phyloP scores from a whole-genome alignment of 2,113 vertebrate genomes.

The Sceloporus undulatus region DNA sequence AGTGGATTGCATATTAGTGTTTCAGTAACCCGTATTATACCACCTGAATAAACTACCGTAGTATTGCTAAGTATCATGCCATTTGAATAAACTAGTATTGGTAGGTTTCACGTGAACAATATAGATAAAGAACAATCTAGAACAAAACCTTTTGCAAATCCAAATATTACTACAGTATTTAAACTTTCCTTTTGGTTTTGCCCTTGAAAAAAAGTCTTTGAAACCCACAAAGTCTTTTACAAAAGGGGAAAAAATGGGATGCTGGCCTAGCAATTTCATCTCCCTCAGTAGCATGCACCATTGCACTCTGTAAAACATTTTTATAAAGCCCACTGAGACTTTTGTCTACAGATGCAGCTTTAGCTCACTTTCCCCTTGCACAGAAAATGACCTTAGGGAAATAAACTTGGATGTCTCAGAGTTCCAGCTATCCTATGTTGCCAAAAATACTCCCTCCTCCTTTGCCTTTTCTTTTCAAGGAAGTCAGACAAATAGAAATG shows the following conservation, averaged over 20 bases:
- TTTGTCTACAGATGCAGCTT: constrained; percentile 12
- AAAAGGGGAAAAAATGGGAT: neutral
- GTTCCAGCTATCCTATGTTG: constrained; percentile 9
- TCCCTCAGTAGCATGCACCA: constrained; percentile 9
- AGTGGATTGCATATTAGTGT: neutral
- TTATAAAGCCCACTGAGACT: constrained; percentile 21
- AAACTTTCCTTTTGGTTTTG: constrained; percentile 19
- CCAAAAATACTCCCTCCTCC: neutral
- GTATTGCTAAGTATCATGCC: too few species aligned
- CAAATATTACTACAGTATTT: neutral
- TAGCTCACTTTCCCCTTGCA: neutral
- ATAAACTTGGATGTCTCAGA: neutral
- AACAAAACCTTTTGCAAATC: neutral
- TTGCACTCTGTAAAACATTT: constrained; percentile 39
- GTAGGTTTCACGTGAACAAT: neutral
- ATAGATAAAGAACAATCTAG: neutral
- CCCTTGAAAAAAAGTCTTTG: constrained; percentile 1
- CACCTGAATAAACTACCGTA: neutral
- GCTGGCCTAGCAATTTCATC: constrained; percentile 24
- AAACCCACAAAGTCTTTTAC: constrained; percentile 5
- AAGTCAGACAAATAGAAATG: constrained; percentile 5
- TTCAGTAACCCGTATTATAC: neutral
- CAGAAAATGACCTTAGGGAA: neutral
- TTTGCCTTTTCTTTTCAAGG: neutral
- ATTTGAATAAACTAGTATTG: neutral